Conservation (phyloP, 2,113 vertebrate species). For the Elaphurus davidianus region DNA sequence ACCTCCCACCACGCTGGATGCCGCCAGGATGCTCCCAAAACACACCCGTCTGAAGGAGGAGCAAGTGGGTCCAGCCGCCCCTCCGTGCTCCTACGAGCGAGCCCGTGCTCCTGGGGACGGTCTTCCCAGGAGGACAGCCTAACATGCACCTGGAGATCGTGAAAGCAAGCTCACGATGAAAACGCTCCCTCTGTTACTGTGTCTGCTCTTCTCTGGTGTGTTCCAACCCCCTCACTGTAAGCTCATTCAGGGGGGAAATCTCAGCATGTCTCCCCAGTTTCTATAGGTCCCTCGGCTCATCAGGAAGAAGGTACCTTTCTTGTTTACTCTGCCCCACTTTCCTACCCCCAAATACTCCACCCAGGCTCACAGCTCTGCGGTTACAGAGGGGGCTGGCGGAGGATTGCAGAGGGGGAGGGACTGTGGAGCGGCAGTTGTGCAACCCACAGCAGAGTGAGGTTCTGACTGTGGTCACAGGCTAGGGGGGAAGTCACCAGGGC, state of each 20-base stretch:
- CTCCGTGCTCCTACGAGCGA: not conserved
- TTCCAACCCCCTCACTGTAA: not conserved
- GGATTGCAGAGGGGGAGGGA: not conserved
- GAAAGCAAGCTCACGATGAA: not conserved
- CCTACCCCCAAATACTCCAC: too few species aligned
- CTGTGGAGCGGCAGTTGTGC: not conserved
- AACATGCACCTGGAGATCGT: not conserved
- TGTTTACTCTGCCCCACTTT: not conserved
- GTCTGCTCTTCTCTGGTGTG: not conserved
- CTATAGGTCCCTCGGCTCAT: not conserved
- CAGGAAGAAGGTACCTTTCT: not conserved
- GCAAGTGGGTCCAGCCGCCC: not conserved
- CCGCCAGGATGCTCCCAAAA: not conserved
- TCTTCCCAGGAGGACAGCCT: not conserved
- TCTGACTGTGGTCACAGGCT: not conserved
- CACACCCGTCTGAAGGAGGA: not conserved
- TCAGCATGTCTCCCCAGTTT: not conserved
- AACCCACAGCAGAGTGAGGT: not conserved
- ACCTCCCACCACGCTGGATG: not conserved
- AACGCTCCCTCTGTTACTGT: not conserved
- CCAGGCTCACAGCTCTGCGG: not conserved
- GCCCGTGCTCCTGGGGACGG: not conserved
- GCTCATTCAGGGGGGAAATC: not conserved
- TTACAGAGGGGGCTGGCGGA: not conserved
- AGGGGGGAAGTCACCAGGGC: too few species aligned